Evolutionary conservation across 2,113 vertebrate genomes (phyloP).

Genomic region (Labeo catla): DNA sequence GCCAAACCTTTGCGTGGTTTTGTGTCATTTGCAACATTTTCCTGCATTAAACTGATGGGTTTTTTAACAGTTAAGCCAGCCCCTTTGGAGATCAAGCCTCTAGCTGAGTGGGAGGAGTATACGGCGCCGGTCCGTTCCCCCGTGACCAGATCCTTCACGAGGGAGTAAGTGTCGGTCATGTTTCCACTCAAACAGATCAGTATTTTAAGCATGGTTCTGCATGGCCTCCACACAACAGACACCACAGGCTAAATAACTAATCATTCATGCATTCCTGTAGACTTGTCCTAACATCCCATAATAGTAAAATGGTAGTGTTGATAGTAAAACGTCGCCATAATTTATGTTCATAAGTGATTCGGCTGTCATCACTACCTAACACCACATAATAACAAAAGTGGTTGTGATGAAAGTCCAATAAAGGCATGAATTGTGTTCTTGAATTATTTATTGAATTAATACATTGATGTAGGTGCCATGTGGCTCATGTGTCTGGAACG

Average conservation of each 20-base stretch:
- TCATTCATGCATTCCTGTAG: slow-evolving; percentile 71
- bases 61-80: slow-evolving; percentile 87
- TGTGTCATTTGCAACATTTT: background rate
- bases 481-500: background rate
- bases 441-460: slow-evolving; percentile 6
- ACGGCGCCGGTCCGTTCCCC: slow-evolving; percentile 93
- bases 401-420: slow-evolving; percentile 14
- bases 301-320: slow-evolving; percentile 44
- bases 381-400: background rate
- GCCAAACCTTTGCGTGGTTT: background rate
- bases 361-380: slow-evolving; percentile 50
- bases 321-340: background rate
- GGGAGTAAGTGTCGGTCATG: slow-evolving; percentile 87
- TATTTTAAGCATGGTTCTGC: slow-evolving; percentile 28
- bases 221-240: slow-evolving; percentile 33
- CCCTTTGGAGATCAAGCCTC: slow-evolving; percentile 93
- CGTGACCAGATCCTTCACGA: slow-evolving; percentile 94
- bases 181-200: slow-evolving; percentile 3
- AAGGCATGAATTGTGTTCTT: slow-evolving; percentile 5
- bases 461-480: background rate
- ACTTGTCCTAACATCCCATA: slow-evolving; percentile 60
- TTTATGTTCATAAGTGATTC: background rate
- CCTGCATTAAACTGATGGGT: slow-evolving; percentile 42
- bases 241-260: slow-evolving; percentile 62
- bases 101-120: slow-evolving; percentile 94